phyloP scores from a whole-genome alignment of 2,797 vertebrate species.

The Poecilia velifera region DNA sequence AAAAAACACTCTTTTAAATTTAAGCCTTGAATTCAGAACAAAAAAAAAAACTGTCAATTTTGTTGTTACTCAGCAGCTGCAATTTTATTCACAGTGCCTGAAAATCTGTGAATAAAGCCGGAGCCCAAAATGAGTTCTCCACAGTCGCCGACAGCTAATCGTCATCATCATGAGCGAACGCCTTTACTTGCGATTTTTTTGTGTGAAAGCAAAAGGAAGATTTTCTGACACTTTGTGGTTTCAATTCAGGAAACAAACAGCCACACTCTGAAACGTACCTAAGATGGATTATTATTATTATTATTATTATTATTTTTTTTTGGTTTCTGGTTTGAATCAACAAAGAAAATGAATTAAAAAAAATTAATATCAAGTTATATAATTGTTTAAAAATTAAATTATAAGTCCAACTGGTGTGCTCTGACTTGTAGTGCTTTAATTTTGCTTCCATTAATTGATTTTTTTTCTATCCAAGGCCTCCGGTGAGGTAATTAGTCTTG shows the following conservation, averaged over 20 bases:
- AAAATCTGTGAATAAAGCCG: background rate
- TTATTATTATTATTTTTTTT: background rate
- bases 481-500: background rate
- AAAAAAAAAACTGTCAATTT: background rate
- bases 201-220: background rate
- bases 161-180: too few relatives aligned
- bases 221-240: background rate
- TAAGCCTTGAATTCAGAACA: background rate
- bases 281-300: background rate
- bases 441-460: background rate
- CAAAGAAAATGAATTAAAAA: background rate
- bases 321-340: background rate
- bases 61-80: background rate
- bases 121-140: background rate
- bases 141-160: background rate
- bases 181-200: background rate
- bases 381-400: background rate
- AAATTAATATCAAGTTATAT: background rate
- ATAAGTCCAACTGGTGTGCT: background rate
- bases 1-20: background rate
- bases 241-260: background rate
- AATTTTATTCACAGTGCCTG: background rate
- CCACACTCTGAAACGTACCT: background rate
- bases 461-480: background rate
- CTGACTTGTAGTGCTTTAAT: background rate